Conservation (phyloP, 1,140 invertebrate genomes). For the Drosophila melanogaster region DNA sequence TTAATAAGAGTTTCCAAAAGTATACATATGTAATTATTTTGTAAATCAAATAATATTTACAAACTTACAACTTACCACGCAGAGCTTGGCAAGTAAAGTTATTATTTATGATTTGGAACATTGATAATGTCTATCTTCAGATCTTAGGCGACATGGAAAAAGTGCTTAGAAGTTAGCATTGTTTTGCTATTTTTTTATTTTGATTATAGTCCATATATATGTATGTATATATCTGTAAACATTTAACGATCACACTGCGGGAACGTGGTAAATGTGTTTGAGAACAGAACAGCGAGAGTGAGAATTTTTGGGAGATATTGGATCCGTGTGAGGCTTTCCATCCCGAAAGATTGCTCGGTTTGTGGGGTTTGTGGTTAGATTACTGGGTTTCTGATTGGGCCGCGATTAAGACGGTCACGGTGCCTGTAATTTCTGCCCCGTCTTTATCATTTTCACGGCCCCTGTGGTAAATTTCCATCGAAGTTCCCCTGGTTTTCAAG, state of each 20-base stretch:
- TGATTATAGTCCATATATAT: too few species aligned
- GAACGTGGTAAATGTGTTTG: not conserved
- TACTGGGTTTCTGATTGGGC: not conserved
- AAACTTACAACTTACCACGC: too few species aligned
- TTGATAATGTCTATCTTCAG: too few species aligned
- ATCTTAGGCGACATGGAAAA: too few species aligned
- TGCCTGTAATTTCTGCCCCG: not conserved
- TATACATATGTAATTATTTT: too few species aligned
- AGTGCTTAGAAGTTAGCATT: not conserved
- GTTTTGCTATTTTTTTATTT: not conserved
- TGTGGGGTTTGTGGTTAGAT: not conserved
- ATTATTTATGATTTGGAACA: too few species aligned
- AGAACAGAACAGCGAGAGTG: not conserved
- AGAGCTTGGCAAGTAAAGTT: too few species aligned
- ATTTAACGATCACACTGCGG: not conserved
- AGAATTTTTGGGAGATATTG: not conserved
- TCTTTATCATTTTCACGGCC: not conserved
- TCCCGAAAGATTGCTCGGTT: not conserved
- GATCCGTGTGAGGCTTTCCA: not conserved
- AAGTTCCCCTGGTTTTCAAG: too few species aligned
- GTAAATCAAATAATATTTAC: too few species aligned
- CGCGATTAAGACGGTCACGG: not conserved
- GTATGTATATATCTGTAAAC: not conserved
- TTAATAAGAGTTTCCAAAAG: too few species aligned
- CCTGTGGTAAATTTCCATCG: constrained; percentile 2